These are phyloP conservation scores for Drosophila paracracens DNA, from an alignment of 2,888 invertebrate species.

Conservation along the genomic window DNA sequence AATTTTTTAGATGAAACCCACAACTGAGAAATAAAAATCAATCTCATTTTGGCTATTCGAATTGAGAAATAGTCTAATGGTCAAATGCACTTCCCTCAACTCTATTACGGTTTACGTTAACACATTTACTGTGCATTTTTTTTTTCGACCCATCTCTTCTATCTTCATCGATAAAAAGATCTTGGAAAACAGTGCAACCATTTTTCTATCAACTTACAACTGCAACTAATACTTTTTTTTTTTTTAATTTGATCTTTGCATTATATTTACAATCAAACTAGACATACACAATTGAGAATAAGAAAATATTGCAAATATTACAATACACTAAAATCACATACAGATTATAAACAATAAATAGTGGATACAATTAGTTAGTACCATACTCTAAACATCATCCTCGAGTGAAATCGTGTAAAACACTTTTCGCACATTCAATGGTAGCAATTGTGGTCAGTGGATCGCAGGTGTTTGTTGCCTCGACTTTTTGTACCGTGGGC, in stretches of 20 bases:
- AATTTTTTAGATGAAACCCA: no score
- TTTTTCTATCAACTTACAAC: no score
- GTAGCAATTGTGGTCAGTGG: slow-evolving; percentile 24
- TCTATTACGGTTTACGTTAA: no score
- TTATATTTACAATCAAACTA: slow-evolving; percentile 50
- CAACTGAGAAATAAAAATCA: no score
- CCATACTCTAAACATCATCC: slow-evolving; percentile 35
- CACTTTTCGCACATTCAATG: slow-evolving; percentile 24
- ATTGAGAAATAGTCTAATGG: no score
- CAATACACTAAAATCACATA: slow-evolving; percentile 37
- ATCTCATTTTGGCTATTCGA: no score
- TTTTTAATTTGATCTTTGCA: slow-evolving; percentile 28
- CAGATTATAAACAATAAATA: neutral
- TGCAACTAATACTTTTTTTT: no score
- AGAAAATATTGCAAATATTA: slow-evolving; percentile 17
- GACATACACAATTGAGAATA: slow-evolving; percentile 40
- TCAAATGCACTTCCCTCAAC: no score
- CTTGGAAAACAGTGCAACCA: no score
- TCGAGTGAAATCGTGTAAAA: slow-evolving; percentile 4
- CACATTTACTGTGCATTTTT: no score
- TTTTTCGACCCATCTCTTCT: no score
- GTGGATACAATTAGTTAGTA: slow-evolving; percentile 22
- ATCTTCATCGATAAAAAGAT: no score
- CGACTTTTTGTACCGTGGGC: slow-evolving; percentile 41
- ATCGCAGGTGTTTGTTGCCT: slow-evolving; percentile 53